These are phyloP conservation scores for Geophilus truncorum DNA, from an alignment of 2,888 invertebrate species.

Conservation along the genomic window DNA sequence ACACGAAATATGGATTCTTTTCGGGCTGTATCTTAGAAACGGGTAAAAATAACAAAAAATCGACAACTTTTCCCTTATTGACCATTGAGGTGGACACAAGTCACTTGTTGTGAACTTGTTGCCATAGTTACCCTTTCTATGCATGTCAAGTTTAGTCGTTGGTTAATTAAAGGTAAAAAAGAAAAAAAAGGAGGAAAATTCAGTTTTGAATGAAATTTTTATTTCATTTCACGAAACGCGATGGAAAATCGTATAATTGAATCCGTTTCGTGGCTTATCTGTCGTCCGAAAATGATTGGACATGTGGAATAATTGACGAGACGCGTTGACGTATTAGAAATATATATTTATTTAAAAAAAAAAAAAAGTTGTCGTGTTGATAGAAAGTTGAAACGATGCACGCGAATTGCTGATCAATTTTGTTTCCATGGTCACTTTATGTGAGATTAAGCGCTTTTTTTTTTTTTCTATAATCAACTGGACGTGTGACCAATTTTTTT, in stretches of 20 bases:
- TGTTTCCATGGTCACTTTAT: not conserved
- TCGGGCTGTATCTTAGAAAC: not conserved
- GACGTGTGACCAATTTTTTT: not conserved
- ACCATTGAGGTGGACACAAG: not conserved
- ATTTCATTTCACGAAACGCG: no score
- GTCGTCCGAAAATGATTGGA: no score
- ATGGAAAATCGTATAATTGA: no score
- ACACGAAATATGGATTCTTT: not conserved
- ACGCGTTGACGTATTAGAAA: no score
- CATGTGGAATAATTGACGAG: no score
- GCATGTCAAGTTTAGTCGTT: not conserved
- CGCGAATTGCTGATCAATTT: not conserved
- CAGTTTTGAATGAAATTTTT: no score
- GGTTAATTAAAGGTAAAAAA: not conserved
- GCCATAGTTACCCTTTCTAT: not conserved
- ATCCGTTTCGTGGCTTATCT: no score
- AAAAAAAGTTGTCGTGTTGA: not conserved
- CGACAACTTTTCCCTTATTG: not conserved
- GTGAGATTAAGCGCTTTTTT: not conserved
- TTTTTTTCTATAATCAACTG: not conserved
- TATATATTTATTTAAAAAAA: not conserved
- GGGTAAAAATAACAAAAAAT: not conserved
- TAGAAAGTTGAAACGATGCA: not conserved
- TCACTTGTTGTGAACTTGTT: not conserved
- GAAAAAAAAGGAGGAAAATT: not conserved